Evolutionary conservation across 2,113 vertebrate genomes (phyloP), one percentile per base, ranked within the genome.

Genomic region (Platycercus adscitus): DNA sequence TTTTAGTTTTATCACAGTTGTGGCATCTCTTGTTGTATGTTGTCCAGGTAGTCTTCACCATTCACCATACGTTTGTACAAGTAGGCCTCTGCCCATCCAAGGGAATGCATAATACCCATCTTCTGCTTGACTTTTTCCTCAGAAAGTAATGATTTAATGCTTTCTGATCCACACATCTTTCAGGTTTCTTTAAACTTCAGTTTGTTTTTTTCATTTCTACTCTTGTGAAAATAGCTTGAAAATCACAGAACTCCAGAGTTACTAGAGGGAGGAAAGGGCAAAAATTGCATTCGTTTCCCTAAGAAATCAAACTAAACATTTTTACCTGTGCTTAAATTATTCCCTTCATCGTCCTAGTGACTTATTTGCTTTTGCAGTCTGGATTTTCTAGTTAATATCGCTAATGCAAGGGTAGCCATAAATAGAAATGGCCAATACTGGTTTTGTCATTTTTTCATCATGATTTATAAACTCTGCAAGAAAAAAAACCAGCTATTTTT

Each of bases 401-500:
- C 15, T 77, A 47, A 66, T 52, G 10, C 7, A 86, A 79, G 31
- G 16, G n/a, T 49, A 63, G 12, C 5, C 9, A 2, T 41, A 69
- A 43, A 43, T 35, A 68, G 9, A 21, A 76, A 12, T 85, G 39
- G 2, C 24, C 43, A 88, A 2, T 81, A 63, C 16, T 66, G 11
- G 1, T 58, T 86, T 82, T 63, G 33, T 43, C 10, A 29, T 69
- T 88, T 88, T 81, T 86, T 49, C 8, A 19, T 63, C 17, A 52
- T n/a, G 12, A 35, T 82, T 24, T 43, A n/a, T 75, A 29, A 24
- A 82, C 13, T 55, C 33, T 73, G 19, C 10, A 68, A 56, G 21
- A 29, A 72, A 56, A 77, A 56, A 33, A 3, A 1, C 0, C 2
- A 47, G 2, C 3, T n/a, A 6, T 50, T 60, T 80, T 83, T 68